Evolutionary conservation across 2,888 invertebrate genomes (phyloP), one percentile per base, ranked within the genome.

Genomic region (Sphecodes monilicornis): DNA sequence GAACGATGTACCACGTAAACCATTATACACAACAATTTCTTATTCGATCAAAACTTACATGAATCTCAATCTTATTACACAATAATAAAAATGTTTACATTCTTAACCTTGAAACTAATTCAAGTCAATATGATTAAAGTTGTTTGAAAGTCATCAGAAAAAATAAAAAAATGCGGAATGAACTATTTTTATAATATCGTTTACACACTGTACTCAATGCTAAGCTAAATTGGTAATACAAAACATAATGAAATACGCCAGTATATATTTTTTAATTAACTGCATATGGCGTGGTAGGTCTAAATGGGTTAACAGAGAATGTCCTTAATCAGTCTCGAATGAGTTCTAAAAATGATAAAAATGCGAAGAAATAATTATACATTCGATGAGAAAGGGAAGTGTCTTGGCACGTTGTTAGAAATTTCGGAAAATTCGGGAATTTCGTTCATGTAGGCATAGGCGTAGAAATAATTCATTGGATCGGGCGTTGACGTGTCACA

Each of bases 381-480:
- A 6, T 29, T 26, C 16, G 0, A 5, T 16, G 57, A 60, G 29
- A 29, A 26, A 60, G 16, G 26, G 29, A 60, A 29, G 16, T 16
- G 16, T 60, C 1, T 29, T 26, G 0, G 5, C 11, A 11, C 4
- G 6, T 26, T 10, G 16, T 60, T 6, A 4, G 26, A 5, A n/a
- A 60, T 60, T 60, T 60, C 22, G 50, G 10, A 22, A n/a, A 50
- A 8, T 50, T 22, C 5, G 10, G 22, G 36, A 66, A 32, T 43
- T 26, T 60, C 41, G 26, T 11, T 29, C 43, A 10, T 3, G 18
- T 29, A 13, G 29, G 39, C 26, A 26, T 16, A 39, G 32, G n/a
- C 43, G n/a, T 39, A 74, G 26, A 16, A 13, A 8, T 57, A 39
- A 70, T 57, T 39, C 71, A n/a, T 22, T 36, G 70, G 54, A 75